Conservation (phyloP, 2,888 invertebrate species). For the Steinernema hermaphroditum region DNA sequence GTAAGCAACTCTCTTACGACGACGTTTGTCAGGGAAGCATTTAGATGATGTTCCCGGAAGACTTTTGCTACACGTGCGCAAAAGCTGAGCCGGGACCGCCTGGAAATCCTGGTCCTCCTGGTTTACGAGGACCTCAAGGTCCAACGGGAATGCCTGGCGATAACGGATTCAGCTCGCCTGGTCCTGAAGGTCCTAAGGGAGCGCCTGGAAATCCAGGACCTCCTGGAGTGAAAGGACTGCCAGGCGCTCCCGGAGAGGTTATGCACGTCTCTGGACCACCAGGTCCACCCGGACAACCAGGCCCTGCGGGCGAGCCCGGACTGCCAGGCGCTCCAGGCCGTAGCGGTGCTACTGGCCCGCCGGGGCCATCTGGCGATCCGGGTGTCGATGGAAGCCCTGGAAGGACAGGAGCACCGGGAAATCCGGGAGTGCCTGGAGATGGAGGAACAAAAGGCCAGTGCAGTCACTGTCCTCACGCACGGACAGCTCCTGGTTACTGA, state of each 20-base stretch:
- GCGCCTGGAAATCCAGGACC: slow-evolving; percentile 23
- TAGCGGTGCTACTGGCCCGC: no score
- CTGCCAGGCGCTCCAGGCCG: neutral
- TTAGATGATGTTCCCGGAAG: neutral
- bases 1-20: neutral
- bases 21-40: neutral
- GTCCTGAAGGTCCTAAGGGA: slow-evolving; percentile 3
- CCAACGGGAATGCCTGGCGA: neutral
- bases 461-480: slow-evolving; percentile 21
- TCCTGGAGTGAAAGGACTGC: neutral
- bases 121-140: slow-evolving; percentile 1
- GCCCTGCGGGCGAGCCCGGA: slow-evolving; percentile 9
- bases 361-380: slow-evolving; percentile 2
- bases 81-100: neutral
- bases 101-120: slow-evolving; percentile 27
- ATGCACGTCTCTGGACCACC: neutral
- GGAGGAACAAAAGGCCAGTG: slow-evolving; percentile 2
- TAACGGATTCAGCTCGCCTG: neutral
- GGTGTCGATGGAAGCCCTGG: slow-evolving; percentile 11
- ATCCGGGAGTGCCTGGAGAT: neutral
- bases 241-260: slow-evolving; percentile 1
- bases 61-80: slow-evolving; percentile 1
- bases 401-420: neutral
- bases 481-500: slow-evolving; percentile 32
- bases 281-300: slow-evolving; percentile 25